A percentile compares a stretch with the other conserved stretches of the same genome.
Evolutionary conservation across 2,888 invertebrate species (phyloP).

Genomic region (Archips xylosteana): DNA sequence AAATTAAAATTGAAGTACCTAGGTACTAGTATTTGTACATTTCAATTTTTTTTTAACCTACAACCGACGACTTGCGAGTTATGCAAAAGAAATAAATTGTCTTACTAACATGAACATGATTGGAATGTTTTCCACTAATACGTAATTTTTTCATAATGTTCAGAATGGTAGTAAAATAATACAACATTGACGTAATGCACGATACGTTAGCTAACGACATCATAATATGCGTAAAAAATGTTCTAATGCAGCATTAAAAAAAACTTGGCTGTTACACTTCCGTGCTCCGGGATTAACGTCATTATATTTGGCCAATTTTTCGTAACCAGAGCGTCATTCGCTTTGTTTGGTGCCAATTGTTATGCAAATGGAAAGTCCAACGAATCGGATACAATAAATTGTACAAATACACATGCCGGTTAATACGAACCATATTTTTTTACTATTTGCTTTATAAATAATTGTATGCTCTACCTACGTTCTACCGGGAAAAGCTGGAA

Average conservation of each 20-base stretch:
- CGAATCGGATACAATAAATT: constrained; percentile 6
- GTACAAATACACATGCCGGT: constrained; percentile 4
- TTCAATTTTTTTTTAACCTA: too few species aligned
- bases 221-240: neutral
- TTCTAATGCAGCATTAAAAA: neutral
- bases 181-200: neutral
- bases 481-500: neutral
- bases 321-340: constrained; percentile 17
- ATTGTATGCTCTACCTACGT: neutral
- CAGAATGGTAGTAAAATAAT: neutral
- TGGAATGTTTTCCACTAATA: neutral
- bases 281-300: constrained; percentile 1
- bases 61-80: too few species aligned
- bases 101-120: neutral
- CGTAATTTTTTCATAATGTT: too few species aligned
- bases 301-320: constrained; percentile 9
- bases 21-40: too few species aligned
- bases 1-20: too few species aligned
- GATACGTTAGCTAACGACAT: neutral
- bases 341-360: constrained; percentile 15
- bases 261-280: neutral
- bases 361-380: constrained; percentile 7
- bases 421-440: neutral
- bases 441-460: neutral
- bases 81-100: too few species aligned